Evolutionary conservation across 2,797 vertebrate species (phyloP), one percentile per base, ranked within the genome.

Genomic region (Brachyrhaphis roseni): DNA sequence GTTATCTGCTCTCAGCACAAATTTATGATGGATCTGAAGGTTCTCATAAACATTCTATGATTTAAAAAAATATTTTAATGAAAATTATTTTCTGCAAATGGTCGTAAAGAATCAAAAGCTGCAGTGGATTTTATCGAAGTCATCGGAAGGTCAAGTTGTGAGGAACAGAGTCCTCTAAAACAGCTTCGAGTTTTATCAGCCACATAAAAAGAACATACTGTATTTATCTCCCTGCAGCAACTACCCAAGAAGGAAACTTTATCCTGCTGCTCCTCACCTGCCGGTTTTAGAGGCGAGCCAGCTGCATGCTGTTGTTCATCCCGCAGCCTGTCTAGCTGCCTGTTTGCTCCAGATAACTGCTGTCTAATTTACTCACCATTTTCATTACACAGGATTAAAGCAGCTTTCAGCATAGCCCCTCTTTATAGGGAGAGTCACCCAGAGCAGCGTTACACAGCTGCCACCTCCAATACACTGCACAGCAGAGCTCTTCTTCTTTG

Each of bases 371-470:
- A 90, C 83, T 79, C 87, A 74, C 83, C 6, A 43, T 87, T 94
- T 93, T 92, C 92, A 94, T 93, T 91, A 90, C 83, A 55, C 39
- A 62, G 86, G 88, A 93, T 94, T 92, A 94, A 76, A 90, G 82
- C 80, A 86, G 71, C 82, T 77, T 83, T 86, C 74, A 79, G 79
- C 82, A 83, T 79, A 80, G 78, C 75, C 55, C 47, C 46, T 73
- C 79, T 83, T 89, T 77, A 79, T 41, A 85, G 82, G 81, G 82
- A 74, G 76, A 74, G 75, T 80, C 31, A 47, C 64, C 74, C 75
- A 49, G 84, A 76, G 86, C 83, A 80, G 72, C 43, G 82, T 57
- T 83, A 84, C 88, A 81, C 5, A 74, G 79, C 71, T 78, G 77
- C 23, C 2, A 36, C n/a, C 64, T 73, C 80, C 76, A 71, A 82